These are phyloP conservation scores for Leptodactylus fuscus DNA, from an alignment of 2,113 vertebrate genomes.

Conservation along the genomic window DNA sequence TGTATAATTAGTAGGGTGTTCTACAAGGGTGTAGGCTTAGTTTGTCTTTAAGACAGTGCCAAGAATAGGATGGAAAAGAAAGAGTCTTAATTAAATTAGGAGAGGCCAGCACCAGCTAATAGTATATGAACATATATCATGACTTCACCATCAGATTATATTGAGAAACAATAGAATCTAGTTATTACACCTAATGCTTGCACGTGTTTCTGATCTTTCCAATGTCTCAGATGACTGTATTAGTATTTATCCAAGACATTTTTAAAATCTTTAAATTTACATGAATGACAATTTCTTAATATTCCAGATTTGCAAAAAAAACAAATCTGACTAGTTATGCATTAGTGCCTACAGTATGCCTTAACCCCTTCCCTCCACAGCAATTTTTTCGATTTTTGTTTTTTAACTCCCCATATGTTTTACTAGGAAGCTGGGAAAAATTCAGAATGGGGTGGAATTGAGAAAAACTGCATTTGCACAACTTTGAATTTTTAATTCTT, in stretches of 20 bases:
- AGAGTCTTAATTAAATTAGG: slow-evolving; percentile 45
- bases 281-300: neutral
- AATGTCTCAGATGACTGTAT: neutral
- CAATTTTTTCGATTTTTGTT: no score
- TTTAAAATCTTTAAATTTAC: neutral
- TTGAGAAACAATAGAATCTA: neutral
- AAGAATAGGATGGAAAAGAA: slow-evolving; percentile 12
- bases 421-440: no score
- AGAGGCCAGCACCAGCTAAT: neutral
- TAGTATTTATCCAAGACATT: neutral
- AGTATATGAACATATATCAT: neutral
- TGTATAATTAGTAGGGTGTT: slow-evolving; percentile 42
- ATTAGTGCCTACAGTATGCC: no score
- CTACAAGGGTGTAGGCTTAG: slow-evolving; percentile 37
- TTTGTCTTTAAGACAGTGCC: neutral
- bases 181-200: neutral
- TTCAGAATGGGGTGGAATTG: no score
- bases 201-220: neutral
- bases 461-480: no score
- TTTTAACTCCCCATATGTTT: no score
- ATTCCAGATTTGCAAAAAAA: no score
- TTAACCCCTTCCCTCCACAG: no score
- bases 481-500: no score
- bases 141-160: neutral
- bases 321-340: neutral